Evolutionary conservation across 2,797 vertebrate species (phyloP), one percentile per base, ranked within the genome.

Genomic region (Agapornis canus): DNA sequence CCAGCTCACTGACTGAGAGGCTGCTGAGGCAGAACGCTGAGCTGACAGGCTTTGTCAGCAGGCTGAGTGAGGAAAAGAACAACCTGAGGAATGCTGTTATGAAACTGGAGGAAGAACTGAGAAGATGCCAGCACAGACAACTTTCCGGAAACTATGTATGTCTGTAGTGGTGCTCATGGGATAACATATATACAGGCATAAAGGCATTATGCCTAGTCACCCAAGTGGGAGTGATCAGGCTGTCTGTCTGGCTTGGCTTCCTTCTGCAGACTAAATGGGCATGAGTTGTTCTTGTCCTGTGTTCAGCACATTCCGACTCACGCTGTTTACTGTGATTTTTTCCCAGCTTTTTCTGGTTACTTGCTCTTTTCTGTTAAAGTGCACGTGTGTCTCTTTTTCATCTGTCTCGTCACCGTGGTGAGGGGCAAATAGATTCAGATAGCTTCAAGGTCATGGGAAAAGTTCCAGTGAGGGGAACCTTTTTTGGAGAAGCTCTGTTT

Each of bases 31-130:
- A 99, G 96, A 99, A 99, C 13, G 98, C 99, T 0, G 99, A 99
- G 96, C 98, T 99, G 81, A 99, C 99, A 0, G 99, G 99, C 48
- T 99, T 99, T 23, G 99, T 99, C 92, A 99, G 99, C 93, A 98
- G 98, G 4, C 97, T 99, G 95, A 99, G 99, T 0, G 99, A 99
- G 78, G 99, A 99, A 96, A 99, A 99, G 98, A 99, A 99, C 63
- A 99, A 99, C 72, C 98, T 99, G 92, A 98, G 99, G 77, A 99
- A 99, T 80, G 98, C 98, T 59, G 91, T 98, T 47, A 98, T 99
- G 79, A 98, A 98, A 47, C 95, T 99, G 94, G 99, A 99, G 94
- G 99, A 99, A 59, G 98, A 99, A 86, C 97, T 99, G n/a, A 97
- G 98, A 22, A 98, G 97, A 87, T 97, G 98, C 70, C 97, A 97